Conservation (phyloP, 2,888 invertebrate species). For the Hyposoter dolosus region DNA sequence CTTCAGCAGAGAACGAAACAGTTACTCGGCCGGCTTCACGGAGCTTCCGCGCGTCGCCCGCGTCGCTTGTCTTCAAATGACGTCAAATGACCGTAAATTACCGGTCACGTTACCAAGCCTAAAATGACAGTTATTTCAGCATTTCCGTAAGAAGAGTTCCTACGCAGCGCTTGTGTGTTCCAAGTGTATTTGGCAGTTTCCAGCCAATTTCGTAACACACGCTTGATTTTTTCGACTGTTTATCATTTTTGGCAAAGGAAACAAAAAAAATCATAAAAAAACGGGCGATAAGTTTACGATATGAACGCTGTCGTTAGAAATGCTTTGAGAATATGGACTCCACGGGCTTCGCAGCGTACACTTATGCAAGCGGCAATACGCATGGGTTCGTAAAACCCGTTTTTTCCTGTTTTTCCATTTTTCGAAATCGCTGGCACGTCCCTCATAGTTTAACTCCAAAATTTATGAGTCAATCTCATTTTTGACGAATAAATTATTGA, state of each 20-base stretch:
- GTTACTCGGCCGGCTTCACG: conserved; percentile 1
- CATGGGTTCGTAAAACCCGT: conserved; percentile 64
- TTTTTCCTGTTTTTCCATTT: neutral
- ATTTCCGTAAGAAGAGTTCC: neutral
- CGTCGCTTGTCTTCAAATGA: neutral
- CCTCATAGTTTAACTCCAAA: neutral
- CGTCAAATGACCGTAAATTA: neutral
- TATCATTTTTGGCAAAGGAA: neutral
- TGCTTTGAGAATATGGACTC: conserved; percentile 48
- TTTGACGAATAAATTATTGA: neutral
- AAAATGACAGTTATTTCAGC: neutral
- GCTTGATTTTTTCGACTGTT: neutral
- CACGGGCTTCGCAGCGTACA: conserved; percentile 49
- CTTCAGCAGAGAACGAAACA: neutral
- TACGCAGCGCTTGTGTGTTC: neutral
- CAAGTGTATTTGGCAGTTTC: neutral
- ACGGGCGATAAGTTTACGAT: conserved; percentile 11
- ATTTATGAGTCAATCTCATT: neutral
- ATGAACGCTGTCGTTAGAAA: conserved; percentile 65
- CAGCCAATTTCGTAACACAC: neutral
- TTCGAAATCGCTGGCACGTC: neutral
- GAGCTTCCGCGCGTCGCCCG: neutral
- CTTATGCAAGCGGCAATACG: conserved; percentile 50
- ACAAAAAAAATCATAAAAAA: neutral
- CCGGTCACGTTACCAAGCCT: neutral